Evolutionary conservation across 2,113 vertebrate genomes (phyloP), one percentile per base, ranked within the genome.

Genomic region (Chaenocephalus aceratus): DNA sequence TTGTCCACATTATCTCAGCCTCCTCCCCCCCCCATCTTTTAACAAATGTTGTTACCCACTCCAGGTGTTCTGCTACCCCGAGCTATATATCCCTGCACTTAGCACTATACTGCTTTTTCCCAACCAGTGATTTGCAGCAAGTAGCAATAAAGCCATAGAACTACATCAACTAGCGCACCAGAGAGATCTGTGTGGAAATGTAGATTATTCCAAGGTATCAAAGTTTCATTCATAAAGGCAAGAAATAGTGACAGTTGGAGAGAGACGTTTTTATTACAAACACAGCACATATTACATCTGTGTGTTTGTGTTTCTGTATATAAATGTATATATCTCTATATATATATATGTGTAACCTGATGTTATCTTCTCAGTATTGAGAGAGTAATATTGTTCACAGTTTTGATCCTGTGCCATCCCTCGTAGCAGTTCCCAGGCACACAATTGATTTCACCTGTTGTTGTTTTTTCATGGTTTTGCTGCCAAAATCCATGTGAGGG

Each of bases 11-110:
- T 54, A 71, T 58, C 75, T 75, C 44, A 44, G 23, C 23, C 51
- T 41, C 61, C 10, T 46, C 26, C 12, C 34, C 61, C 51, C 49
- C 46, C 26, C 16, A 23, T 62, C 45, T 10, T 44, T 80, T 57
- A 26, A 76, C 53, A 45, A 75, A 54, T 69, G 75, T 84, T 86
- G 75, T 85, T 82, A 71, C 56, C 80, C 69, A 52, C 77, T 53
- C 85, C 90, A 92, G 85, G 88, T 90, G 88, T 88, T 70, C 10
- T 44, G 15, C 58, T 64, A 67, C 82, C 61, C 26, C 13, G 46
- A 75, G 41, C 61, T 45, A 51, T 66, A 34, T 18, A n/a, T 75
- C 52, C 26, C 21, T 54, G 36, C 36, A 71, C 36, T 41, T 41
- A 41, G n/a, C 10, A 13, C 46, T 46, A 10, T 7, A 49, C 53